phyloP scores from a whole-genome alignment of 2,113 vertebrate species.

The Macquaria australasica region DNA sequence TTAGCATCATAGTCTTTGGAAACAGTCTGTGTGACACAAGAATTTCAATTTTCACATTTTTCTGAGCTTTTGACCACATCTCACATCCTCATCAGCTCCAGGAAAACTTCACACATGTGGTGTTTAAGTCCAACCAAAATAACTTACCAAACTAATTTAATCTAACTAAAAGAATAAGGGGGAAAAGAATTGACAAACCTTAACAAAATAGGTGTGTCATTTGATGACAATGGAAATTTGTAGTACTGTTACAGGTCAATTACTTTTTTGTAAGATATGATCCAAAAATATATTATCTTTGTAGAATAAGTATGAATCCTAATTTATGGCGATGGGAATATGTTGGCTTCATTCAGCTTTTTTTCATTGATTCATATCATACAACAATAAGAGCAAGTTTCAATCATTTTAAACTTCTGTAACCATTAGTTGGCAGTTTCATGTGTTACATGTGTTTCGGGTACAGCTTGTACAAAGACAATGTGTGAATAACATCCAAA shows the following conservation, averaged over 20 bases:
- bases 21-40: background rate
- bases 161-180: too few species aligned
- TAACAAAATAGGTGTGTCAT: background rate
- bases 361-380: background rate
- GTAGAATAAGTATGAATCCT: background rate
- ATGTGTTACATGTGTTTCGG: conserved; percentile 1
- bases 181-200: background rate
- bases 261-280: background rate
- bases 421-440: background rate
- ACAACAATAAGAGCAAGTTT: background rate
- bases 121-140: background rate
- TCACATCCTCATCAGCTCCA: background rate
- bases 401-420: background rate
- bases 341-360: background rate
- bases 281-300: background rate
- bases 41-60: background rate
- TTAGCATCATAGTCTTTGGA: background rate
- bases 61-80: background rate
- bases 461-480: conserved; percentile 14
- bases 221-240: background rate
- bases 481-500: conserved; percentile 55
- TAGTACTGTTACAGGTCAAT: background rate
- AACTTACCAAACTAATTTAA: background rate
- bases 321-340: background rate
- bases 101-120: background rate